These are phyloP conservation scores for Vollenhovia emeryi DNA, from an alignment of 1,140 invertebrate genomes.

Conservation along the genomic window DNA sequence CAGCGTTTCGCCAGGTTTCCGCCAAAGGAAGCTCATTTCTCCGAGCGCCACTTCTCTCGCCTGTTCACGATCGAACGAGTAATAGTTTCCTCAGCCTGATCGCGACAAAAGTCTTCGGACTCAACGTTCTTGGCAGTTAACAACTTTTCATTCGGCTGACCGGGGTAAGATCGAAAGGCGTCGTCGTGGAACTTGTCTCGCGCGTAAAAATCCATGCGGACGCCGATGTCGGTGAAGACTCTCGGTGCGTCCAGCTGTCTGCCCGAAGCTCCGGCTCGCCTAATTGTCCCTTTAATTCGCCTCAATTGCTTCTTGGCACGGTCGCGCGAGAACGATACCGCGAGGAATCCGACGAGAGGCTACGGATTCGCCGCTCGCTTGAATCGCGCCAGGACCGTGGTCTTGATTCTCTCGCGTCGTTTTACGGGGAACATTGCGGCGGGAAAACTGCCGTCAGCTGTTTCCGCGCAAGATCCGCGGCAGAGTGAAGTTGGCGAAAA, in stretches of 20 bases:
- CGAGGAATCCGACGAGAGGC: conserved; percentile 49
- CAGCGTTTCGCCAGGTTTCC: too few relatives aligned
- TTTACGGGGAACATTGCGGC: not conserved
- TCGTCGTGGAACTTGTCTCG: not conserved
- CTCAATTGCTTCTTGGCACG: conserved; percentile 68
- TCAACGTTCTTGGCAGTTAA: not conserved
- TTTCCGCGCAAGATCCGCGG: not conserved
- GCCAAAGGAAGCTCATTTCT: not conserved
- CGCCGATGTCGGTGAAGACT: conserved; percentile 31
- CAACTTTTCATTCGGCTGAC: not conserved
- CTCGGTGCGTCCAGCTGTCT: conserved; percentile 65
- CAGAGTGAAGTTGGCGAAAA: not conserved
- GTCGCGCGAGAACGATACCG: conserved; percentile 61
- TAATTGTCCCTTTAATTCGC: conserved; percentile 72
- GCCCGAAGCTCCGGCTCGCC: conserved; percentile 42
- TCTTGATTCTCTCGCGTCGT: conserved; percentile 42
- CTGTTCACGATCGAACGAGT: too few relatives aligned
- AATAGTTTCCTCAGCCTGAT: too few relatives aligned
- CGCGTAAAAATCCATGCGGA: not conserved
- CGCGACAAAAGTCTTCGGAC: not conserved
- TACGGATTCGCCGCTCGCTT: not conserved
- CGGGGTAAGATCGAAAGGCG: not conserved
- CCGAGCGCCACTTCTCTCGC: not conserved
- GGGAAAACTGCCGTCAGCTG: not conserved
- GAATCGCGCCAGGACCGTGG: conserved; percentile 18